Conservation (phyloP, 2,888 invertebrate species). For the Cyclophora albipunctata region DNA sequence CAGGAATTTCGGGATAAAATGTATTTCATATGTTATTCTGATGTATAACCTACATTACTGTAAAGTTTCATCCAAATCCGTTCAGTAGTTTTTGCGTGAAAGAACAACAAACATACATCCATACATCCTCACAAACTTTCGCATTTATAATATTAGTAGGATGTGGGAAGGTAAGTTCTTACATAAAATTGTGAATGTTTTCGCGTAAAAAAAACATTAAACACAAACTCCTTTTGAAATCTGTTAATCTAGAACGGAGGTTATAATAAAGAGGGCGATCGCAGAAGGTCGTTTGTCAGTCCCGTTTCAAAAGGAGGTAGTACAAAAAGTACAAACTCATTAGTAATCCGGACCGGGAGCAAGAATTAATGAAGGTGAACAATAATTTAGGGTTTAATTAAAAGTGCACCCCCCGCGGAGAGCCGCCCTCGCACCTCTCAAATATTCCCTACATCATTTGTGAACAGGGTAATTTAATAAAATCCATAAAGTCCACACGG, state of each 20-base stretch:
- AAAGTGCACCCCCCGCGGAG: slow-evolving; percentile 68
- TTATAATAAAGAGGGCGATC: neutral
- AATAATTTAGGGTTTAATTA: slow-evolving; percentile 76
- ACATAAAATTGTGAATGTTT: too few relatives aligned
- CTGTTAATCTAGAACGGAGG: too few relatives aligned
- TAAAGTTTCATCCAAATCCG: too few relatives aligned
- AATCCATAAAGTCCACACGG: slow-evolving; percentile 27
- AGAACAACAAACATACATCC: too few relatives aligned
- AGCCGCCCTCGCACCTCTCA: slow-evolving; percentile 44
- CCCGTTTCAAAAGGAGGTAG: slow-evolving; percentile 32
- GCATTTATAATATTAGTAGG: too few relatives aligned
- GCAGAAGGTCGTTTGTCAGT: slow-evolving; percentile 22
- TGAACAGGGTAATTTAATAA: slow-evolving; percentile 72
- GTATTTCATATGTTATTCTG: too few relatives aligned
- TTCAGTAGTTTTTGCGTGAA: too few relatives aligned
- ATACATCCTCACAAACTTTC: too few relatives aligned
- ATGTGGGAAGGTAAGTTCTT: too few relatives aligned
- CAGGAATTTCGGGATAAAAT: too few relatives aligned
- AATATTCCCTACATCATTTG: slow-evolving; percentile 70
- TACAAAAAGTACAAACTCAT: slow-evolving; percentile 72
- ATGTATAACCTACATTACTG: too few relatives aligned
- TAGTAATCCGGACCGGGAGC: slow-evolving; percentile 67
- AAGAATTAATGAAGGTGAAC: slow-evolving; percentile 74
- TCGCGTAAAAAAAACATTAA: neutral
- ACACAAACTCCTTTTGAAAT: neutral